Percentiles rank a stretch among this genome's conserved stretches.
phyloP scores from a whole-genome alignment of 2,888 invertebrate species.

The Erebia palarica region DNA sequence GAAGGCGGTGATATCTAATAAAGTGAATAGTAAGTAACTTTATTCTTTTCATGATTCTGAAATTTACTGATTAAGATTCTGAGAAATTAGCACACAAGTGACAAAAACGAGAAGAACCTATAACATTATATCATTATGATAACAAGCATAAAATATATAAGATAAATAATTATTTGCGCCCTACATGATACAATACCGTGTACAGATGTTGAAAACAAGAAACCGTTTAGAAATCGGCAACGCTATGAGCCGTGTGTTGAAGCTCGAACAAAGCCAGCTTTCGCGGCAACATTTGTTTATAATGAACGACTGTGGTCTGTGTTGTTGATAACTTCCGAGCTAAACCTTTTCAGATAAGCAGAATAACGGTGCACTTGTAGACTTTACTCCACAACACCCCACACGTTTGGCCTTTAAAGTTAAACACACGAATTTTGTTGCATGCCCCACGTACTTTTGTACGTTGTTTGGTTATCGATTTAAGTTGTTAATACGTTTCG shows the following conservation, averaged over 20 bases:
- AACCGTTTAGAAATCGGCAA: slow-evolving; percentile 30
- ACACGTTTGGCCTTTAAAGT: slow-evolving; percentile 42
- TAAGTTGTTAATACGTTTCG: slow-evolving; percentile 29
- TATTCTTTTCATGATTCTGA: too few relatives aligned
- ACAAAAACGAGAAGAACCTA: neutral
- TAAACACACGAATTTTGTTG: slow-evolving; percentile 51
- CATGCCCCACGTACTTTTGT: slow-evolving; percentile 43
- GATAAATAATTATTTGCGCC: neutral
- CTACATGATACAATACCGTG: neutral
- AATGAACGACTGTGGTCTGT: slow-evolving; percentile 38
- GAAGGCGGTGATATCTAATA: too few relatives aligned
- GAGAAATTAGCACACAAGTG: too few relatives aligned
- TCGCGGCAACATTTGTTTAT: slow-evolving; percentile 34
- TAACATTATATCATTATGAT: neutral
- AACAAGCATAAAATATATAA: neutral
- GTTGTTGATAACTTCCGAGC: slow-evolving; percentile 45
- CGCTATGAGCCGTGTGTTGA: slow-evolving; percentile 7
- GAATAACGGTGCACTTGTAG: slow-evolving; percentile 50
- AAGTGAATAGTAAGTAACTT: too few relatives aligned
- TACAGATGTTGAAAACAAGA: slow-evolving; percentile 23
- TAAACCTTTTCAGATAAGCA: slow-evolving; percentile 56
- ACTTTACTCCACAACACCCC: slow-evolving; percentile 41
- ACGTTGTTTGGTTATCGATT: slow-evolving; percentile 42
- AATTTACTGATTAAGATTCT: too few relatives aligned
- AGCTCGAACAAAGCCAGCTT: slow-evolving; percentile 34